Conservation (phyloP, 1,140 invertebrate genomes). For the Apis cerana region DNA sequence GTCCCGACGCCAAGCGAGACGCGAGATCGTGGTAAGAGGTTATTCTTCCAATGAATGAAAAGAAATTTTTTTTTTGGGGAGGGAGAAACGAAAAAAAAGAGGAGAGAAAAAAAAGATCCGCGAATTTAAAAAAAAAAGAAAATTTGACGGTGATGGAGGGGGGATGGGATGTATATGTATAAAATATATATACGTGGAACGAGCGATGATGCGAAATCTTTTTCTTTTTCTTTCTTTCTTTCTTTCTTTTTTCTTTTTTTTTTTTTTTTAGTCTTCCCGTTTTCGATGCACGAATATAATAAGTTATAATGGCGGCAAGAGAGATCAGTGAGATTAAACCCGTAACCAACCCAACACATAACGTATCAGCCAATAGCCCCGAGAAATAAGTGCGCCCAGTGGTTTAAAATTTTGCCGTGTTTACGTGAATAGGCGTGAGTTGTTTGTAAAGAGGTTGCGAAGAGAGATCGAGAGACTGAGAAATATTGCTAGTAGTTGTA, state of each 20-base stretch:
- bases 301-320: constrained; percentile 38
- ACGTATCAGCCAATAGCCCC: constrained; percentile 77
- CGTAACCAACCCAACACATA: constrained; percentile 80
- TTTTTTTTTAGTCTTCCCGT: not conserved
- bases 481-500: not conserved
- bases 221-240: no score
- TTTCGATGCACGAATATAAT: constrained; percentile 24
- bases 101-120: not conserved
- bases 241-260: no score
- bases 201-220: no score
- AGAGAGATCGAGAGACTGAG: constrained; percentile 44
- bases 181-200: no score
- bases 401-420: constrained; percentile 65
- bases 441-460: constrained; percentile 1
- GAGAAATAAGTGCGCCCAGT: constrained; percentile 71
- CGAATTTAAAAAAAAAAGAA: constrained; percentile 8
- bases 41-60: constrained; percentile 49
- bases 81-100: not conserved
- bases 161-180: not conserved
- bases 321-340: constrained; percentile 71
- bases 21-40: constrained; percentile 61
- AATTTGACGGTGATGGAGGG: constrained; percentile 15
- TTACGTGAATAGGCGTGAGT: constrained; percentile 56
- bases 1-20: constrained; percentile 58
- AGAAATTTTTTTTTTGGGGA: not conserved